Base-by-base conservation (phyloP, 2,797 vertebrate genomes). In the Microctenopoma steveboyesi region DNA sequence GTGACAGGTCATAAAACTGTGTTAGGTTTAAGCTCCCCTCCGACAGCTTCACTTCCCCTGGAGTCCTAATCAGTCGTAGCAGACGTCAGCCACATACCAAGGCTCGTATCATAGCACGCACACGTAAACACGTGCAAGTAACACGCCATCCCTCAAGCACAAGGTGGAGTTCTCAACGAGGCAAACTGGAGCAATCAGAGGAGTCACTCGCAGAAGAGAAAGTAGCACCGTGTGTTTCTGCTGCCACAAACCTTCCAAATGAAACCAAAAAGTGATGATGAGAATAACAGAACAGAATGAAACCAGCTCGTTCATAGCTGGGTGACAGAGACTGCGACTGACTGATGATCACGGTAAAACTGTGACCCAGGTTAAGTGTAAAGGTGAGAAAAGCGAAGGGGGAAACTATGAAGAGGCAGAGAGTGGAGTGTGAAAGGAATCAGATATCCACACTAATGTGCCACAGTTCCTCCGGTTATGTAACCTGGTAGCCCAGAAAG, bases 261-360 rank as follows among this genome's bases (percentile, higher is more conserved):
- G 8, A 30, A 42, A 42, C 40, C 40, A 42, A 54, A 30, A 4
- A 14, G 48, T 11, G 1, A 22, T 49, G 27, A 18, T 18, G 18
- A 18, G 18, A 18, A 18, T 18, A 18, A 18, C 18, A 18, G 18
- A 18, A 18, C 22, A 27, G 55, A 45, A 68, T 16, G 15, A 43
- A 59, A 33, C 43, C 22, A 48, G 40, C 58, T 48, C 62, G 64
- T 81, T 42, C 55, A 81, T 65, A 13, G 13, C 25, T 1, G 9
- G 25, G 18, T 8, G 14, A 43, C 50, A 39, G 56, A 10, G 18
- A 18, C 18, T 18, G 18, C 18, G 18, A 18, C 18, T 18, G 18
- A 18, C 18, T 18, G 18, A 18, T 18, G 18, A 18, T 37, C 35
- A 37, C 10, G 35, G 35, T 10, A 9, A 37, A 1, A 37, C 35